A percentile compares a stretch with the other conserved stretches of the same genome.
These are phyloP conservation scores for Eupithecia exiguata DNA, from an alignment of 2,888 invertebrate genomes.

Conservation along the genomic window DNA sequence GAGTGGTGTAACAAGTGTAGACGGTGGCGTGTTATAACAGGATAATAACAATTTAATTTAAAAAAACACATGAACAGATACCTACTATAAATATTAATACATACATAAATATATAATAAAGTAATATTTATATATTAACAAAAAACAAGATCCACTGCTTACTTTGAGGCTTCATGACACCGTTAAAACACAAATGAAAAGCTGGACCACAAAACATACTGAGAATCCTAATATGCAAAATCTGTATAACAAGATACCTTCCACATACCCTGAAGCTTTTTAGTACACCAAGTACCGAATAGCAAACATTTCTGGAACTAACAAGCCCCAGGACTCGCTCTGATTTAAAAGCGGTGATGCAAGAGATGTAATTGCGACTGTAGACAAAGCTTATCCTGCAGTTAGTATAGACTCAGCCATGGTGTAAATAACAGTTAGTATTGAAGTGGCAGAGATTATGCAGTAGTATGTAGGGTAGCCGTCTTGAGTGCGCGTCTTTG, in stretches of 20 bases:
- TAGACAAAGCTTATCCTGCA: constrained; percentile 18
- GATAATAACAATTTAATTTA: no score
- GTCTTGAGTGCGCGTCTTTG: constrained; percentile 46
- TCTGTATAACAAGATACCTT: not conserved
- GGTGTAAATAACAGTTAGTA: constrained; percentile 21
- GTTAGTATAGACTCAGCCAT: constrained; percentile 19
- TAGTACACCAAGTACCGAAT: constrained; percentile 10
- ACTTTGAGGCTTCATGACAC: not conserved
- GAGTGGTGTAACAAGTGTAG: no score
- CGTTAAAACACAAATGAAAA: not conserved
- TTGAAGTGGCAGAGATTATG: constrained; percentile 4
- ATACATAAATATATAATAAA: no score
- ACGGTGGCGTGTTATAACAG: no score
- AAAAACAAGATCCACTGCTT: no score
- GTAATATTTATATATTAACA: no score
- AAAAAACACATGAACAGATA: no score
- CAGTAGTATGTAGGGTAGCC: constrained; percentile 20
- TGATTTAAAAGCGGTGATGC: constrained; percentile 43
- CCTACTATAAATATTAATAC: no score
- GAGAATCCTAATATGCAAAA: no score
- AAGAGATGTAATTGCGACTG: constrained; percentile 43
- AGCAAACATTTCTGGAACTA: constrained; percentile 32
- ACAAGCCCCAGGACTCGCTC: constrained; percentile 31
- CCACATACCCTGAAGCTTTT: constrained; percentile 10
- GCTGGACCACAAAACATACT: no score